Evolutionary conservation across 1,140 invertebrate species (phyloP).

Genomic region (Ditylenchus dipsaci): DNA sequence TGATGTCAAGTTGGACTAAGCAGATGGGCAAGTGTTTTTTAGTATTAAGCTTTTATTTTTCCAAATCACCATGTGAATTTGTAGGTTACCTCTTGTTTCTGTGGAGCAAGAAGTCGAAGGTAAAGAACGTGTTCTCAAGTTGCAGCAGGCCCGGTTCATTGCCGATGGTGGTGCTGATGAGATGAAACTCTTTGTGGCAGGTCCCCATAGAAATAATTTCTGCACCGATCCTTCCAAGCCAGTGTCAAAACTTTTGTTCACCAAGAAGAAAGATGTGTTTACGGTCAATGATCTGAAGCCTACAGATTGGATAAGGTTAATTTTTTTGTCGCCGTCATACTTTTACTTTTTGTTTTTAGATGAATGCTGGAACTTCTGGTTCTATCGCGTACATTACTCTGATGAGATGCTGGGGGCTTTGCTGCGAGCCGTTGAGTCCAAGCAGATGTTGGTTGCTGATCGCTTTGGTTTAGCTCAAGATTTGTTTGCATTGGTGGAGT

Average conservation of each 20-base stretch:
- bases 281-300: constrained; percentile 68
- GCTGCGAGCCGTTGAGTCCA: constrained; percentile 73
- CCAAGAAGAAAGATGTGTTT: constrained; percentile 61
- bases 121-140: constrained; percentile 16
- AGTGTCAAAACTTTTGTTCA: constrained; percentile 67
- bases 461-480: constrained; percentile 84
- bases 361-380: constrained; percentile 63
- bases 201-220: constrained; percentile 82
- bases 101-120: constrained; percentile 52
- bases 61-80: too few relatives aligned
- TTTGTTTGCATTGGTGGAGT: constrained; percentile 74
- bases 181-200: constrained; percentile 44
- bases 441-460: constrained; percentile 78
- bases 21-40: constrained; percentile 70
- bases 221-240: constrained; percentile 68
- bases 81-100: constrained; percentile 68
- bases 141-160: constrained; percentile 38
- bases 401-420: constrained; percentile 73
- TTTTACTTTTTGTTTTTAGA: constrained; percentile 49
- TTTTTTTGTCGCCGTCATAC: too few relatives aligned
- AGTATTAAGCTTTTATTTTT: too few relatives aligned
- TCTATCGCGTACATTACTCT: constrained; percentile 76
- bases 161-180: constrained; percentile 41
- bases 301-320: constrained; percentile 73
- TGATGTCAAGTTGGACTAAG: constrained; percentile 91